These are phyloP conservation scores for Scotopteryx bipunctaria DNA, from an alignment of 2,888 invertebrate genomes.

Conservation along the genomic window DNA sequence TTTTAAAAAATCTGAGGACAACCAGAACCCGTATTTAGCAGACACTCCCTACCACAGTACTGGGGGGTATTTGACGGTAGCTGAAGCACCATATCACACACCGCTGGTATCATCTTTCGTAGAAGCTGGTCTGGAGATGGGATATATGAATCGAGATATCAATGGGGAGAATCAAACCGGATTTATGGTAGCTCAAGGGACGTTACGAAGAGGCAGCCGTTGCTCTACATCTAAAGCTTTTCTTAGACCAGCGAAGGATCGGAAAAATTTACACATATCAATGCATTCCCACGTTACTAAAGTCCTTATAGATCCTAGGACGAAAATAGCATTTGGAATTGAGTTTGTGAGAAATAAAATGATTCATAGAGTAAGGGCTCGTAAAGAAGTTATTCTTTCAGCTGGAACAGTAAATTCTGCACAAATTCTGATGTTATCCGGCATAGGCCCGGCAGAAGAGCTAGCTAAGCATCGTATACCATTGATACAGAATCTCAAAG, in stretches of 20 bases:
- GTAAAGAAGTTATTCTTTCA: conserved; percentile 94
- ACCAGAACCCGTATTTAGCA: conserved; percentile 91
- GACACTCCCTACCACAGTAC: conserved; percentile 90
- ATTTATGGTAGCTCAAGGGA: conserved; percentile 95
- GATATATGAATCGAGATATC: conserved; percentile 93
- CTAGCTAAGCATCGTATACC: conserved; percentile 89
- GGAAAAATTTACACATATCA: conserved; percentile 93
- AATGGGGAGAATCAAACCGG: conserved; percentile 94
- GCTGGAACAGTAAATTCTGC: conserved; percentile 97
- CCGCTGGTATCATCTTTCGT: conserved; percentile 92
- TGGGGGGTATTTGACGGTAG: conserved; percentile 92
- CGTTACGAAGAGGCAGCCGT: conserved; percentile 89
- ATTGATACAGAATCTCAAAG: conserved; percentile 90
- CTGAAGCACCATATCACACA: conserved; percentile 94
- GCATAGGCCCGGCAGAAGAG: conserved; percentile 90
- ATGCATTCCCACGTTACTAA: conserved; percentile 92
- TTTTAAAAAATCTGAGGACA: conserved; percentile 96
- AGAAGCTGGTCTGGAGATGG: conserved; percentile 91
- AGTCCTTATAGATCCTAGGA: conserved; percentile 88
- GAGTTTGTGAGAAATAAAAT: conserved; percentile 90
- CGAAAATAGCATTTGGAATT: conserved; percentile 91
- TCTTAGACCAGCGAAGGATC: conserved; percentile 89
- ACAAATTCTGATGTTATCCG: conserved; percentile 96
- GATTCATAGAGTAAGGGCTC: conserved; percentile 88
- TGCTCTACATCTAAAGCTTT: conserved; percentile 96